These are phyloP conservation scores for Cataglyphis livida DNA, from an alignment of 2,888 invertebrate species.

Conservation along the genomic window DNA sequence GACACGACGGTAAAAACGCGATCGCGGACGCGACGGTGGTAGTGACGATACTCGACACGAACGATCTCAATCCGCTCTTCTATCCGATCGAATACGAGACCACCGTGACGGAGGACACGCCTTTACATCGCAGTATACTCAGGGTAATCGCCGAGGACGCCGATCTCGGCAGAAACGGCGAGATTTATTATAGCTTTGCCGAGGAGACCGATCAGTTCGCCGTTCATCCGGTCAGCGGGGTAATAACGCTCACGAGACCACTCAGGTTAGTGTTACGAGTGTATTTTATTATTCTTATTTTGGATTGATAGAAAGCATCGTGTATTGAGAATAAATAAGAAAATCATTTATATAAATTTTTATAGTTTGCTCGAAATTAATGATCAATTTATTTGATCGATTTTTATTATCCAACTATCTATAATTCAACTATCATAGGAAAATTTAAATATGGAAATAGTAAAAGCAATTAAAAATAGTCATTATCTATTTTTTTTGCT, in stretches of 20 bases:
- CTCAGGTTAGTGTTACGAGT: slow-evolving; percentile 86
- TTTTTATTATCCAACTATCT: background rate
- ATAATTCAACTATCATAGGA: background rate
- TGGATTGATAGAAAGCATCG: background rate
- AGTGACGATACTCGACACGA: slow-evolving; percentile 92
- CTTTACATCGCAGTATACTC: slow-evolving; percentile 93
- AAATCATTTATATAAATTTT: background rate
- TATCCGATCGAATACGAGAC: slow-evolving; percentile 95
- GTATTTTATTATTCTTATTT: background rate
- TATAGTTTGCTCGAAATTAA: background rate
- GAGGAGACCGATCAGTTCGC: slow-evolving; percentile 94
- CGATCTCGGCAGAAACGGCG: slow-evolving; percentile 97
- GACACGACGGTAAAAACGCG: slow-evolving; percentile 87
- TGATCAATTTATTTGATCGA: background rate
- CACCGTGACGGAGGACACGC: slow-evolving; percentile 95
- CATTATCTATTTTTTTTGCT: background rate
- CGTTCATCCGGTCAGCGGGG: slow-evolving; percentile 96
- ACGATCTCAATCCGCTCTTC: slow-evolving; percentile 97
- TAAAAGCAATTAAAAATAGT: background rate
- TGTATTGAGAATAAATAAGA: background rate
- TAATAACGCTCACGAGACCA: slow-evolving; percentile 93
- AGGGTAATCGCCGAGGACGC: slow-evolving; percentile 97
- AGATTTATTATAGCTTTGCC: slow-evolving; percentile 97
- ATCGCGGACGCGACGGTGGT: slow-evolving; percentile 90
- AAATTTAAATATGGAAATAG: background rate